Evolutionary conservation across 2,797 vertebrate species (phyloP), one percentile per base, ranked within the genome.

Genomic region (Urophycis tenuis): DNA sequence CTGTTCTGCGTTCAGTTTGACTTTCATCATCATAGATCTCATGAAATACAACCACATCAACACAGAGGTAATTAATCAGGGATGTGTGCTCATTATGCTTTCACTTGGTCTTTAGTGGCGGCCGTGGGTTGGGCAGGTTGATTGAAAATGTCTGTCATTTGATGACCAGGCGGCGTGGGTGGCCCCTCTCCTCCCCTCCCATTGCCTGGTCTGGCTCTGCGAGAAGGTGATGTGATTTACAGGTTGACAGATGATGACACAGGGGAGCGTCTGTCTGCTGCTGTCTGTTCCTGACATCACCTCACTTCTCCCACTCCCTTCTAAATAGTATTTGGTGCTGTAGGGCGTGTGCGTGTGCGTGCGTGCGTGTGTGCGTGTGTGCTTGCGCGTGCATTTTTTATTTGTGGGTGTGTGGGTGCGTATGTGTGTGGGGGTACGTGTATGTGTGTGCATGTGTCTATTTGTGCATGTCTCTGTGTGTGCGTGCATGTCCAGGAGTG

Each of bases 181-280:
- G n/a, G 64, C 78, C 78, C n/a, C 74, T n/a, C 45, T 4, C 35
- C 36, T 39, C 78, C 78, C n/a, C 72, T 17, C 53, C 53, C n/a
- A n/a, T n/a, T 60, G 22, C 53, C 53, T 2, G 53, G 79, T 86
- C 84, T 81, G 86, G 81, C 80, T 89, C 81, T 81, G 82, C 5
- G 29, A 82, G 70, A 79, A 81, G 77, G 82, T 34, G 74, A 83
- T 77, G 79, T 84, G 85, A 87, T 88, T 88, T 86, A 85, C 80
- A 81, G 81, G 79, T 75, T 75, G 81, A 67, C 80, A 85, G 80
- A 81, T 86, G 88, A 86, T 88, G 90, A 88, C 86, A 89, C 74
- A 17, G 64, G 33, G 78, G 85, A 81, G 82, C 75, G 81, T 79
- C 80, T 75, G 79, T 34, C 74, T 25, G 45, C 34, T 74, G 74